Evolutionary conservation across 1,140 invertebrate species (phyloP).

Genomic region (Drosophila busckii): DNA sequence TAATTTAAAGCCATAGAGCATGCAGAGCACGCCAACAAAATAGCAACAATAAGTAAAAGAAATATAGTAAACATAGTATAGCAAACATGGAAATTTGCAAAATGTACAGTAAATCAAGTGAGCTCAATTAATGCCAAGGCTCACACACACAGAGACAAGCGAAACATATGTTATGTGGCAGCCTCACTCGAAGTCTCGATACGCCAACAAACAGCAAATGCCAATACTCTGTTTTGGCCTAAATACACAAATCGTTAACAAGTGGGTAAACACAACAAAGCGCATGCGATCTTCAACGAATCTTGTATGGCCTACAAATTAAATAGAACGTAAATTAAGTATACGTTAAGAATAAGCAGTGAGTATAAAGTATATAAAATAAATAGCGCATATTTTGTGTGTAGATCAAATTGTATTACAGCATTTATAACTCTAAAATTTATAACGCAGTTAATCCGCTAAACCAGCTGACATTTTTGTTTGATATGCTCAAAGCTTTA

Average conservation of each 20-base stretch:
- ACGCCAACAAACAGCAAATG: conserved; percentile 39
- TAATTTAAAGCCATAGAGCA: conserved; percentile 45
- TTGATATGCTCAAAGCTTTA: too few relatives aligned
- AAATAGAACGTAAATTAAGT: conserved; percentile 9
- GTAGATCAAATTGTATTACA: too few relatives aligned
- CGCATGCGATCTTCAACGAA: conserved; percentile 30
- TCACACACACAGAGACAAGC: background rate
- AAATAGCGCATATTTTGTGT: too few relatives aligned
- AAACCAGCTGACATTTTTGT: too few relatives aligned
- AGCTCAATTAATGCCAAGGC: conserved; percentile 2
- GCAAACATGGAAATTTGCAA: conserved; percentile 26
- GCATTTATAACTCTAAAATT: too few relatives aligned
- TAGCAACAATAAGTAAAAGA: background rate
- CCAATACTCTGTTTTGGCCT: conserved; percentile 69
- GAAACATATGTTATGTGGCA: too few relatives aligned
- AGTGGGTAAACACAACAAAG: conserved; percentile 39
- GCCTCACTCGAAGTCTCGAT: background rate
- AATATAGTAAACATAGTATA: conserved; percentile 26
- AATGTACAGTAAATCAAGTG: conserved; percentile 54
- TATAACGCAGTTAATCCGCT: too few relatives aligned
- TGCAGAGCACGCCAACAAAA: background rate
- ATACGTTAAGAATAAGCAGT: background rate
- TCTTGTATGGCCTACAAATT: conserved; percentile 32
- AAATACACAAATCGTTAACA: conserved; percentile 57
- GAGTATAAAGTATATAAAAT: too few relatives aligned